Evolutionary conservation across 2,113 vertebrate species (phyloP).

Genomic region (Ophthalmolycus amberensis): DNA sequence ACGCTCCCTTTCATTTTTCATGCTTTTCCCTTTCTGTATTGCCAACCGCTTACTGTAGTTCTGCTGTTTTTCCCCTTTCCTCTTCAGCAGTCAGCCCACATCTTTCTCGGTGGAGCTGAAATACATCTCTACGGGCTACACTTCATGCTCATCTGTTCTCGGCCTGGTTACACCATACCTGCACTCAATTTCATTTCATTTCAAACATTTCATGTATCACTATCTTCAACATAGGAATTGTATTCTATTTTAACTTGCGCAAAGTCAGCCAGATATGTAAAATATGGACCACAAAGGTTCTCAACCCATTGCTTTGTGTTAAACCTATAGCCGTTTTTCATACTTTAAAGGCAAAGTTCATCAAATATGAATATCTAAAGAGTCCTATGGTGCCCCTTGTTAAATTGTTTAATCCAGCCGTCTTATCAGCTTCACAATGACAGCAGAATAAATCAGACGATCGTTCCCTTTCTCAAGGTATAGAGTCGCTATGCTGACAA

Average conservation of each 20-base stretch:
- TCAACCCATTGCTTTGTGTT: constrained; percentile 16
- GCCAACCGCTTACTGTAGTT: constrained; percentile 40
- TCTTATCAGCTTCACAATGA: constrained; percentile 34
- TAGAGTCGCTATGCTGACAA: constrained; percentile 14
- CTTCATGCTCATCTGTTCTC: constrained; percentile 22
- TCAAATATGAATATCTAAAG: constrained; percentile 65
- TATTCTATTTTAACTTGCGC: constrained; percentile 1
- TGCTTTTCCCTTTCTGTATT: constrained; percentile 38
- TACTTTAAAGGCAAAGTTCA: constrained; percentile 47
- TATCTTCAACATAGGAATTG: neutral
- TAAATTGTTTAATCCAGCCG: constrained; percentile 58
- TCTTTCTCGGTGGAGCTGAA: constrained; percentile 34
- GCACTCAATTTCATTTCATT: neutral
- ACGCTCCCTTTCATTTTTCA: constrained; percentile 59
- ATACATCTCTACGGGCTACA: constrained; percentile 37
- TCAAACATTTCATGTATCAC: neutral
- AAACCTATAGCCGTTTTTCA: constrained; percentile 21
- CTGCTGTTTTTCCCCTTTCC: constrained; percentile 5
- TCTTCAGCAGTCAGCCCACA: constrained; percentile 43
- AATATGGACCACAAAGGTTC: constrained; percentile 26
- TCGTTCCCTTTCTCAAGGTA: constrained; percentile 13
- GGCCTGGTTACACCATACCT: constrained; percentile 13
- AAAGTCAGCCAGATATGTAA: constrained; percentile 10
- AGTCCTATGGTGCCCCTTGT: constrained; percentile 40
- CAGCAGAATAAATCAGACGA: constrained; percentile 48